phyloP scores from a whole-genome alignment of 2,888 invertebrate genomes.

The Taphrorychus bicolor region DNA sequence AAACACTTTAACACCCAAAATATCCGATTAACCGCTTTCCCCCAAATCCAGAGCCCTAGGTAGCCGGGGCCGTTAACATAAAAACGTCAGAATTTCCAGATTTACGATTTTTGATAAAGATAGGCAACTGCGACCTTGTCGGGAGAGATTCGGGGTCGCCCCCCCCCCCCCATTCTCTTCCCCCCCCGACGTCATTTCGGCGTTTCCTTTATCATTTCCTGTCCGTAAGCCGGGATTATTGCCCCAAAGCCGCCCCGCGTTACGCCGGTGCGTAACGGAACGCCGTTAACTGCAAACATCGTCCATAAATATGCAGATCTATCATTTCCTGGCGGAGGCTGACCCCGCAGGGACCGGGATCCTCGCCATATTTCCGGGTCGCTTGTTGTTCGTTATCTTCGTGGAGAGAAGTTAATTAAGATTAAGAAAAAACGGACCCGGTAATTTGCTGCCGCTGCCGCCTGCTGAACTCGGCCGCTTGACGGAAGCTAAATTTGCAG shows the following conservation, averaged over 20 bases:
- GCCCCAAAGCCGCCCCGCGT: slow-evolving; percentile 15
- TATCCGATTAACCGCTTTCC: slow-evolving; percentile 28
- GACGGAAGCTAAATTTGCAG: not conserved
- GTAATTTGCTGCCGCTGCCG: slow-evolving; percentile 36
- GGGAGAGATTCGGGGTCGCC: slow-evolving; percentile 25
- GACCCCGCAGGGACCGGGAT: slow-evolving; percentile 28
- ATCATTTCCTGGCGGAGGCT: slow-evolving; percentile 41
- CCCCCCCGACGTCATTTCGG: slow-evolving; percentile 47
- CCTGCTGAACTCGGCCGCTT: not conserved
- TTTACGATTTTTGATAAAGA: slow-evolving; percentile 42
- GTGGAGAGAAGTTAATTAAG: slow-evolving; percentile 39
- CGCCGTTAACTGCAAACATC: slow-evolving; percentile 44
- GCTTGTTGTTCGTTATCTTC: slow-evolving; percentile 33
- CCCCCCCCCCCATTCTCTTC: slow-evolving; percentile 37
- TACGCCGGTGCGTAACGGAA: slow-evolving; percentile 44
- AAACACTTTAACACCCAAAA: slow-evolving; percentile 32
- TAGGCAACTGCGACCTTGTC: slow-evolving; percentile 37
- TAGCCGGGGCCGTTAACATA: slow-evolving; percentile 33
- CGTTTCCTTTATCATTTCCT: slow-evolving; percentile 43
- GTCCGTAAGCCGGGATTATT: slow-evolving; percentile 40
- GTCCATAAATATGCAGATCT: slow-evolving; percentile 49
- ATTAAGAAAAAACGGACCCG: slow-evolving; percentile 33
- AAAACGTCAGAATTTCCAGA: slow-evolving; percentile 38
- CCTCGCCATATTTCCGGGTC: slow-evolving; percentile 36
- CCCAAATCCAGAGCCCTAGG: slow-evolving; percentile 29